phyloP scores from a whole-genome alignment of 2,888 invertebrate species.

The Caenorhabditis afra region DNA sequence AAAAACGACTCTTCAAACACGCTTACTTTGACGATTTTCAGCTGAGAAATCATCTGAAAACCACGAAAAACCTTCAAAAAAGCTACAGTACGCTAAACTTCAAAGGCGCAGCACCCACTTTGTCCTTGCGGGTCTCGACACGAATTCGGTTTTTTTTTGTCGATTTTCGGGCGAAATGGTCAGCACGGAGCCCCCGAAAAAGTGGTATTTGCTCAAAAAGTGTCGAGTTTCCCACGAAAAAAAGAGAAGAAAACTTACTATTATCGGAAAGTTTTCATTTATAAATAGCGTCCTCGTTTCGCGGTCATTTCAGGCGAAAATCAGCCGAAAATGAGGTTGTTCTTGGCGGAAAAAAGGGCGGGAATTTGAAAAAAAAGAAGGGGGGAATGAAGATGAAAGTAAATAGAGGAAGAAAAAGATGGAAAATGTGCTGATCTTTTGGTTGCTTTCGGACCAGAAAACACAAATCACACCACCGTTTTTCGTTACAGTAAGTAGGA shows the following conservation, averaged over 20 bases:
- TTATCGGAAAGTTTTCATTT: constrained; percentile 25
- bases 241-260: constrained; percentile 18
- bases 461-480: constrained; percentile 12
- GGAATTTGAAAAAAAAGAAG: constrained; percentile 12
- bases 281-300: constrained; percentile 24
- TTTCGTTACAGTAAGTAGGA: too few relatives aligned
- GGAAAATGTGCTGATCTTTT: constrained; percentile 21
- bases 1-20: too few relatives aligned
- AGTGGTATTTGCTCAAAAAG: constrained; percentile 35
- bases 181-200: constrained; percentile 13
- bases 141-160: too few relatives aligned
- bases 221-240: constrained; percentile 32
- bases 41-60: too few relatives aligned
- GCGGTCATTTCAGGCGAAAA: neutral
- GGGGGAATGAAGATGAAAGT: constrained; percentile 3
- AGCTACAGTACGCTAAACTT: too few relatives aligned
- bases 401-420: constrained; percentile 18
- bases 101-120: too few relatives aligned
- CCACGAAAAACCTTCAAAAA: too few relatives aligned
- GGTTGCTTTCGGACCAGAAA: constrained; percentile 13
- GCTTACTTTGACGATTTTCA: too few relatives aligned
- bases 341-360: neutral
- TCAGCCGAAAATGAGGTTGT: too few relatives aligned
- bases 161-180: constrained; percentile 3
- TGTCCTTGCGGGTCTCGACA: too few relatives aligned